A percentile compares a stretch with the other conserved stretches of the same genome.
Conservation (phyloP, 2,797 vertebrate genomes). For the Anolis apletophallus region DNA sequence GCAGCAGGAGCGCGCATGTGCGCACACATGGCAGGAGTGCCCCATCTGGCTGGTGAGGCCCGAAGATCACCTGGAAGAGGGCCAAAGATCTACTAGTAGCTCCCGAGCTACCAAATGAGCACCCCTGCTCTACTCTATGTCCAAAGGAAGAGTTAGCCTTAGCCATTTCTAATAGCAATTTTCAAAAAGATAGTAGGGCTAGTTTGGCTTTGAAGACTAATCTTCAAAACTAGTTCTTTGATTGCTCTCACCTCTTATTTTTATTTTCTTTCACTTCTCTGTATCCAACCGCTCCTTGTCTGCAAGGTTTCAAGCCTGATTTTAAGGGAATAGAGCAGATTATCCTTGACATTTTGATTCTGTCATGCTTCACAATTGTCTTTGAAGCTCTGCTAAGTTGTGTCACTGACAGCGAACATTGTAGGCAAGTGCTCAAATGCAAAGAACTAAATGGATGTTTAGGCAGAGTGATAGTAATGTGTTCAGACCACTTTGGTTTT, state of each 20-base stretch:
- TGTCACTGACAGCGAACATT: neutral
- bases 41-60: too few relatives aligned
- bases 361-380: neutral
- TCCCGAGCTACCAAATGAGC: too few relatives aligned
- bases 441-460: slow-evolving; percentile 31
- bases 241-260: neutral
- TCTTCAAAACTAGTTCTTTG: neutral
- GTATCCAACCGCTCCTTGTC: neutral
- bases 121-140: neutral
- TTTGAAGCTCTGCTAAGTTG: neutral
- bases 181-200: too few relatives aligned
- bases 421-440: neutral
- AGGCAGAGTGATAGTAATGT: neutral
- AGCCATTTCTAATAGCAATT: neutral
- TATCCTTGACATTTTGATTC: neutral
- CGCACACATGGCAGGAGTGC: too few relatives aligned
- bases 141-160: neutral
- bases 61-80: too few relatives aligned
- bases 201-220: too few relatives aligned
- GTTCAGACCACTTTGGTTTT: neutral
- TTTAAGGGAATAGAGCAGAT: neutral
- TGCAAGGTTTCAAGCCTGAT: neutral
- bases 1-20: too few relatives aligned
- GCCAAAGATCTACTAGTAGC: too few relatives aligned
- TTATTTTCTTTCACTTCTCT: neutral